Percentiles rank a stretch among this genome's conserved stretches.
Evolutionary conservation across 2,888 invertebrate species (phyloP).

Genomic region (Xylophagus ater): DNA sequence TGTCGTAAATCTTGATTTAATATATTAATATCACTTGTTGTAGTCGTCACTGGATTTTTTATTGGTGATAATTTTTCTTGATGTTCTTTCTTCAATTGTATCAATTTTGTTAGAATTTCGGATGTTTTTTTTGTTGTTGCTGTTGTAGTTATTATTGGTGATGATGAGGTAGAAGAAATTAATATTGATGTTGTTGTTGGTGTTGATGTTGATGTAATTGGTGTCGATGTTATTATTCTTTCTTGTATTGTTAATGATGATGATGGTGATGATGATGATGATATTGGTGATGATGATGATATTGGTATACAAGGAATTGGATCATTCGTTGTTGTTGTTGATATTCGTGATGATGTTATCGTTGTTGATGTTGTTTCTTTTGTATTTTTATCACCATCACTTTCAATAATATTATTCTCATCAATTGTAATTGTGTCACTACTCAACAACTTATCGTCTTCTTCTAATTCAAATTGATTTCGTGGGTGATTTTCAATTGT

Average conservation of each 20-base stretch:
- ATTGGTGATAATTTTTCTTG: constrained; percentile 6
- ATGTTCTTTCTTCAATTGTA: no score
- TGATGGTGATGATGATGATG: constrained; percentile 7
- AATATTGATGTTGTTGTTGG: constrained; percentile 7
- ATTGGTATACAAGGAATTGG: neutral
- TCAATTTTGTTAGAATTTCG: neutral
- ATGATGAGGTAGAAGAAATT: constrained; percentile 1
- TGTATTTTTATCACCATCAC: neutral
- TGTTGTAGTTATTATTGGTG: constrained; percentile 2
- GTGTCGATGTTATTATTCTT: constrained; percentile 1
- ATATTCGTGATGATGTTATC: constrained; percentile 7
- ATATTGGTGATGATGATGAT: constrained; percentile 5
- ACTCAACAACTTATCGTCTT: no score
- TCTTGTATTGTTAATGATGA: neutral
- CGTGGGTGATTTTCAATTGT: constrained; percentile 11
- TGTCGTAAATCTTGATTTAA: neutral
- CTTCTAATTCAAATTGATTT: constrained; percentile 9
- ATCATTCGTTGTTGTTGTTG: constrained; percentile 5
- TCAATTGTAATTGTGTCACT: constrained; percentile 10
- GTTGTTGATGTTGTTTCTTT: constrained; percentile 5
- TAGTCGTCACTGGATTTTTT: constrained; percentile 5
- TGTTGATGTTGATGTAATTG: constrained; percentile 2
- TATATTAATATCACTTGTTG: neutral
- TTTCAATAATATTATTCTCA: neutral
- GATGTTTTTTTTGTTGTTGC: constrained; percentile 2